These are phyloP conservation scores for Spongia lamella DNA, from an alignment of 37 sponge, comb jelly and placozoan genomes.

Conservation along the genomic window DNA sequence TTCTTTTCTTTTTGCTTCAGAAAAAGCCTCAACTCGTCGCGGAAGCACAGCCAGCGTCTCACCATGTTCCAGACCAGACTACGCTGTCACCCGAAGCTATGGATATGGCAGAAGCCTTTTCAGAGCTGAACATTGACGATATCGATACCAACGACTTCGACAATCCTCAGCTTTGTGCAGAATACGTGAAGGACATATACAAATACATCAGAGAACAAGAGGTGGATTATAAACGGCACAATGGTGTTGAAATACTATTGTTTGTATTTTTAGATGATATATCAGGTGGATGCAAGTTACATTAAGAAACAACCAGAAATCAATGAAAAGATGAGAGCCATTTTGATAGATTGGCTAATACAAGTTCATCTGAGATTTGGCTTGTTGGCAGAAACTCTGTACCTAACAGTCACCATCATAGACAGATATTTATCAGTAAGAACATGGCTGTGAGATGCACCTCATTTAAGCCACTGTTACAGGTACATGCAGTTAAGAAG, in stretches of 20 bases:
- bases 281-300: constrained; percentile 71
- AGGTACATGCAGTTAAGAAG: constrained; percentile 56
- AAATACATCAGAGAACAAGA: constrained; percentile 85
- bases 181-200: constrained; percentile 95
- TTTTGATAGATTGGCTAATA: constrained; percentile 94
- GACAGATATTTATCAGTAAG: constrained; percentile 90
- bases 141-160: constrained; percentile 83
- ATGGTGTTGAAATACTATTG: too few relatives aligned
- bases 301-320: constrained; percentile 74
- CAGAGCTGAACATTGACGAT: constrained; percentile 57
- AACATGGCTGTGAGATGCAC: background rate
- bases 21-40: too few relatives aligned
- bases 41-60: too few relatives aligned
- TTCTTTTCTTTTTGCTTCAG: too few relatives aligned
- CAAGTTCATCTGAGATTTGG: constrained; percentile 90
- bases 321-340: constrained; percentile 84
- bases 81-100: constrained; percentile 1
- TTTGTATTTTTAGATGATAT: constrained; percentile 34
- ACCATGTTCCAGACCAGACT: too few relatives aligned
- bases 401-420: constrained; percentile 84
- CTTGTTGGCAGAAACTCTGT: constrained; percentile 90
- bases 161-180: constrained; percentile 92
- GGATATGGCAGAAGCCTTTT: background rate
- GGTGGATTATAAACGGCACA: constrained; percentile 20
- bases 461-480: background rate